Percentiles rank a stretch among this genome's conserved stretches.
Evolutionary conservation across 2,797 vertebrate genomes (phyloP).

Genomic region (Aselliscus stoliczkanus): DNA sequence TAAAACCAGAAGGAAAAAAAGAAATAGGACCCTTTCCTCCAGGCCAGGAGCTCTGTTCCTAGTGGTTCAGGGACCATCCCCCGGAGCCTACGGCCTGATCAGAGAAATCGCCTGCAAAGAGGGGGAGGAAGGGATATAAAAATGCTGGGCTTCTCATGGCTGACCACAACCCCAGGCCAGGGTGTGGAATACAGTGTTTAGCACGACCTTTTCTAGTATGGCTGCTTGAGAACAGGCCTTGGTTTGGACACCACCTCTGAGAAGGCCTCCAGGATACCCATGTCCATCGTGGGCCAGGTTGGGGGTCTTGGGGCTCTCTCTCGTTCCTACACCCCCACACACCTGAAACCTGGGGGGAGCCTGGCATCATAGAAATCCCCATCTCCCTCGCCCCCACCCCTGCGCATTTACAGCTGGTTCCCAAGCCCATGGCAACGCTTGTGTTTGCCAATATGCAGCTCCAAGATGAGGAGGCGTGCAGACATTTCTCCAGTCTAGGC

Average conservation of each 20-base stretch:
- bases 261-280: background rate
- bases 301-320: background rate
- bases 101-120: background rate
- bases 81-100: background rate
- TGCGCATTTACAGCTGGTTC: background rate
- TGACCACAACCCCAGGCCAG: background rate
- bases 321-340: background rate
- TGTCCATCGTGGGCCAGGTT: background rate
- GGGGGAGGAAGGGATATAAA: background rate
- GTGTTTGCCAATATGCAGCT: too few relatives aligned
- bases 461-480: fast-evolving
- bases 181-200: fast-evolving
- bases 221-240: background rate
- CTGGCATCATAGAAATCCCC: fast-evolving
- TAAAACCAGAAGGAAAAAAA: background rate
- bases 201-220: background rate
- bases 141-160: background rate
- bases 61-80: background rate
- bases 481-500: background rate
- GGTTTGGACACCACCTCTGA: background rate
- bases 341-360: background rate
- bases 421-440: background rate
- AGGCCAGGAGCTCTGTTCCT: background rate
- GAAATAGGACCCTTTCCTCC: background rate
- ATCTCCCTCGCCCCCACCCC: background rate